Evolutionary conservation across 1,140 invertebrate genomes (phyloP), one percentile per base, ranked within the genome.

Genomic region (Psilanteris sp.): DNA sequence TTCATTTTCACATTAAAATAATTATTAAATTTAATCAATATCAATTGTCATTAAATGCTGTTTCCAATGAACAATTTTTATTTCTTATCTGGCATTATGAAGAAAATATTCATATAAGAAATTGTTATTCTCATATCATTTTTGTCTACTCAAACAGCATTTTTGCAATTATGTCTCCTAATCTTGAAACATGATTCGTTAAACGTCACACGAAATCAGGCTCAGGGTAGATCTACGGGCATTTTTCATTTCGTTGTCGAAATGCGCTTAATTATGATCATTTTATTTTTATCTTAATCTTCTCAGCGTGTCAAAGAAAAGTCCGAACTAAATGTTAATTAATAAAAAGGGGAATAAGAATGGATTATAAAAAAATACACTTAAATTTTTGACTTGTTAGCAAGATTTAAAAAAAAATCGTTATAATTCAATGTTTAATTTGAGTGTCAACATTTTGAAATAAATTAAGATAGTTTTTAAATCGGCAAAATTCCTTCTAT

Each of bases 191-290:
- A 59, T 43, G 34, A 52, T 71, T 55, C 32, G 29, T 46, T 16
- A 39, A 34, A 61, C 3, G n/a, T 54, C 32, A 41, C 7, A n/a
- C 27, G 22, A 34, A 57, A 61, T 71, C 54, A 55, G 59, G 52
- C 70, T 66, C 59, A 66, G 59, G 70, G 59, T 73, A 27, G 52
- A 29, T 74, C 24, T 52, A 67, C 43, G 61, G 71, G 71, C 71
- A 74, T 72, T 74, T 73, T 66, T 54, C 15, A 74, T 74, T 66
- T 66, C 34, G 13, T 72, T 39, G 41, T 64, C 16, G 18, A 61
- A 67, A 48, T 67, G 71, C 62, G 55, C 68, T 75, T 75, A 46
- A 39, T 68, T 46, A 22, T 16, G 16, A 14, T 39, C 36, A 34
- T 61, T 59, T 62, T 62, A 24, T 62, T 71, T 22, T 70, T 44